Evolutionary conservation across 2,797 vertebrate genomes (phyloP).

Genomic region (Tiaroga cobitis): DNA sequence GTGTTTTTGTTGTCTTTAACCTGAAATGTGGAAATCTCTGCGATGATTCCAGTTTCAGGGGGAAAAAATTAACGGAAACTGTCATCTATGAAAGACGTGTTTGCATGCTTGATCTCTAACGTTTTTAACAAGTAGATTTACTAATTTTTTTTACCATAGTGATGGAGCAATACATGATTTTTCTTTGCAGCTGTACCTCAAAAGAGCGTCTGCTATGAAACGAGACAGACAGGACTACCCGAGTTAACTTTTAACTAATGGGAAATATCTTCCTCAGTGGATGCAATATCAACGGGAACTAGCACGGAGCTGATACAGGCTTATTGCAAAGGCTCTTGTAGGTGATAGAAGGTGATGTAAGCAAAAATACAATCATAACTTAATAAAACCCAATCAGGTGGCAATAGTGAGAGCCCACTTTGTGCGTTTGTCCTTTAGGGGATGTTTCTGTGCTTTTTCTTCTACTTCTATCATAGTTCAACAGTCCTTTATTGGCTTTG

Average conservation of each 20-base stretch:
- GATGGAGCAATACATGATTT: constrained; percentile 28
- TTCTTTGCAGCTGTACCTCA: constrained; percentile 35
- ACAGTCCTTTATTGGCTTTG: background rate
- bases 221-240: constrained; percentile 20
- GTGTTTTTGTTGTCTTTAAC: constrained; percentile 43
- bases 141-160: background rate
- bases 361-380: background rate
- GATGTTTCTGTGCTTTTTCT: constrained; percentile 7
- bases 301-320: background rate
- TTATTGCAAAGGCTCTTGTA: background rate
- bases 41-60: constrained; percentile 70
- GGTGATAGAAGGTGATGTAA: constrained; percentile 4
- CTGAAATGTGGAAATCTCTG: constrained; percentile 71
- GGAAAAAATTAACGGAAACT: constrained; percentile 67
- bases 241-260: constrained; percentile 12
- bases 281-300: constrained; percentile 14
- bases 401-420: background rate
- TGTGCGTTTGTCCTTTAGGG: constrained; percentile 12
- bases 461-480: background rate
- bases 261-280: constrained; percentile 19
- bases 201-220: background rate
- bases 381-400: background rate
- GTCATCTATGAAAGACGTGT: constrained; percentile 66
- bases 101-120: constrained; percentile 61
- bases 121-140: constrained; percentile 15